These are phyloP conservation scores for Urocolius indicus DNA, from an alignment of 2,113 vertebrate species.

Conservation along the genomic window DNA sequence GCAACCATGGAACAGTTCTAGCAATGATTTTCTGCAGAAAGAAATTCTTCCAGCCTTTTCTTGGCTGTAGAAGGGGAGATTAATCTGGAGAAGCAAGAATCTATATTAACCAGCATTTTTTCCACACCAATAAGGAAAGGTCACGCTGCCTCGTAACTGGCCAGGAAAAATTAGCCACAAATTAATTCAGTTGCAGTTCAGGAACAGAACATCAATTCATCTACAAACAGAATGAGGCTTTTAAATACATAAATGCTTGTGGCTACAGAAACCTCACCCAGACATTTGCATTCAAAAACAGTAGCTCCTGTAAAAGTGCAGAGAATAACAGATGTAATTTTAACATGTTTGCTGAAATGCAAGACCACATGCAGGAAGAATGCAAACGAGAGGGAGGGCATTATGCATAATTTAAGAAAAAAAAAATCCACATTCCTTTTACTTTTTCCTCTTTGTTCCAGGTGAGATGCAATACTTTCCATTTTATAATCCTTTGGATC, in stretches of 20 bases:
- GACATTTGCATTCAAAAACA: constrained; percentile 51
- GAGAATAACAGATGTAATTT: background rate
- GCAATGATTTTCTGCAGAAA: background rate
- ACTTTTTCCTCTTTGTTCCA: background rate
- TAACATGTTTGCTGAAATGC: background rate
- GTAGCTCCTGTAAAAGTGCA: background rate
- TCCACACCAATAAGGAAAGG: constrained; percentile 35
- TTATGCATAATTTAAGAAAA: background rate
- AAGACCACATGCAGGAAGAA: background rate
- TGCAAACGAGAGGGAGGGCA: background rate
- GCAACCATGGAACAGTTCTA: background rate
- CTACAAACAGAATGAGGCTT: constrained; percentile 41
- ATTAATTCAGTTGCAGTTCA: constrained; percentile 55
- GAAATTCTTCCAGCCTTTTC: background rate
- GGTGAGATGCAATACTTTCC: background rate
- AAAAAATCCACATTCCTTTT: background rate
- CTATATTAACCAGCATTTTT: constrained; percentile 46
- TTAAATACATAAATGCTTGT: constrained; percentile 59
- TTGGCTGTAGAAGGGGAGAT: background rate
- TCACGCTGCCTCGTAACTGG: background rate
- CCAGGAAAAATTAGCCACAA: constrained; percentile 59
- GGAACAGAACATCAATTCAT: constrained; percentile 64
- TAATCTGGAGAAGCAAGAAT: background rate
- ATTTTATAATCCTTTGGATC: constrained; percentile 34
- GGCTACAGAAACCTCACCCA: constrained; percentile 46